phyloP scores from a whole-genome alignment of 2,888 invertebrate genomes.

The Philopedon plagiatum region DNA sequence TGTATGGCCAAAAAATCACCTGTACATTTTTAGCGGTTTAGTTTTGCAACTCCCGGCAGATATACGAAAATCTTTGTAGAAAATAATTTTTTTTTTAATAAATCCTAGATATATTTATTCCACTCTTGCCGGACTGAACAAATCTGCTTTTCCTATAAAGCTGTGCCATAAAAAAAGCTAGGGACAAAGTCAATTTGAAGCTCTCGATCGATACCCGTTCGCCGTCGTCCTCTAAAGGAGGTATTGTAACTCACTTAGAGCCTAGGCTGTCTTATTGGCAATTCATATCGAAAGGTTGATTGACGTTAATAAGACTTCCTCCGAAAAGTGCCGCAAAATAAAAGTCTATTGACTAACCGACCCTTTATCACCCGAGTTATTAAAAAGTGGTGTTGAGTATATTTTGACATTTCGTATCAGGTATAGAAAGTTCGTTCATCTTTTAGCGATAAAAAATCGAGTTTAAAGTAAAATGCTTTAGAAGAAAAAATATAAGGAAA shows the following conservation, averaged over 20 bases:
- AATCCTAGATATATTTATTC: too few relatives aligned
- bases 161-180: too few relatives aligned
- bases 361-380: constrained; percentile 26
- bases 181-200: neutral
- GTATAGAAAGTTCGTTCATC: neutral
- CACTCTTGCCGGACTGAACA: too few relatives aligned
- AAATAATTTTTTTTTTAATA: too few relatives aligned
- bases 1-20: too few relatives aligned
- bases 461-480: neutral
- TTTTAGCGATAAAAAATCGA: neutral
- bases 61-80: too few relatives aligned
- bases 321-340: constrained; percentile 31
- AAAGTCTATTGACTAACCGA: constrained; percentile 40
- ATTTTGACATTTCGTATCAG: neutral
- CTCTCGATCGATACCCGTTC: neutral
- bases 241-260: neutral
- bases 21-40: too few relatives aligned
- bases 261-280: neutral
- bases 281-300: constrained; percentile 16
- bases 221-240: neutral
- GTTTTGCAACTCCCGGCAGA: too few relatives aligned
- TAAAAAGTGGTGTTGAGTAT: neutral
- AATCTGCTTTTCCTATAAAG: too few relatives aligned
- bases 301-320: constrained; percentile 37
- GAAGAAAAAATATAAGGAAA: too few relatives aligned